These are phyloP conservation scores for Sebastes reedi DNA, from an alignment of 2,797 vertebrate genomes.

Conservation along the genomic window DNA sequence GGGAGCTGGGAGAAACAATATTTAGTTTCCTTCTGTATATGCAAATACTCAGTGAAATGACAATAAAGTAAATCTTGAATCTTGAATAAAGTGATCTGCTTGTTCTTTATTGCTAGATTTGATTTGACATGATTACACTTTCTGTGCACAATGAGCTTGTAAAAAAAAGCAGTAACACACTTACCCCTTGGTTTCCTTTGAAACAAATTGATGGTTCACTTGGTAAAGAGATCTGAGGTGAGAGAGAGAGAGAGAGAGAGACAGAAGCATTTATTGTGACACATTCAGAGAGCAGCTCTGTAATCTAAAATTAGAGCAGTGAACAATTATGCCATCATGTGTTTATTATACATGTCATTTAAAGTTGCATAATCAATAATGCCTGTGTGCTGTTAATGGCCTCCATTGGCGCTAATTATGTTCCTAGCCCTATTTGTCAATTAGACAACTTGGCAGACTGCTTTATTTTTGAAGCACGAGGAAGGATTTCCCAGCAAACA, in stretches of 20 bases:
- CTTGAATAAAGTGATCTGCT: neutral
- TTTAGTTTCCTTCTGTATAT: no score
- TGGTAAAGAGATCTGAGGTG: constrained; percentile 67
- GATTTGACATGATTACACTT: neutral
- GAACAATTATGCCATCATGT: constrained; percentile 1
- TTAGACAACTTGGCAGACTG: constrained; percentile 32
- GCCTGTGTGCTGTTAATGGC: neutral
- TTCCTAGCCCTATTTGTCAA: constrained; percentile 22
- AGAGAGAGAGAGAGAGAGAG: neutral
- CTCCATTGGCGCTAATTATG: constrained; percentile 34
- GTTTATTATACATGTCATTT: neutral
- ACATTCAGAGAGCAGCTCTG: neutral
- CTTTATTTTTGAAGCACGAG: constrained; percentile 24
- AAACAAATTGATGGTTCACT: constrained; percentile 81
- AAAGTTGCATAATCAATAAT: constrained; percentile 28
- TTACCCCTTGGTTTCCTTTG: constrained; percentile 87
- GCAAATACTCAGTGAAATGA: no score
- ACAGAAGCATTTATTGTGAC: neutral
- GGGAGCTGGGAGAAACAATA: no score
- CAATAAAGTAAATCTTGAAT: no score
- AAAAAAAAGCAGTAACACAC: constrained; percentile 7
- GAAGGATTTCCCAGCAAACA: constrained; percentile 51
- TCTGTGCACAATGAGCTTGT: neutral
- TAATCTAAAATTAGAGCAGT: neutral
- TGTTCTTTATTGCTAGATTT: neutral